Evolutionary conservation across 1,140 invertebrate genomes (phyloP), one percentile per base, ranked within the genome.

Genomic region (Magallana angulata): DNA sequence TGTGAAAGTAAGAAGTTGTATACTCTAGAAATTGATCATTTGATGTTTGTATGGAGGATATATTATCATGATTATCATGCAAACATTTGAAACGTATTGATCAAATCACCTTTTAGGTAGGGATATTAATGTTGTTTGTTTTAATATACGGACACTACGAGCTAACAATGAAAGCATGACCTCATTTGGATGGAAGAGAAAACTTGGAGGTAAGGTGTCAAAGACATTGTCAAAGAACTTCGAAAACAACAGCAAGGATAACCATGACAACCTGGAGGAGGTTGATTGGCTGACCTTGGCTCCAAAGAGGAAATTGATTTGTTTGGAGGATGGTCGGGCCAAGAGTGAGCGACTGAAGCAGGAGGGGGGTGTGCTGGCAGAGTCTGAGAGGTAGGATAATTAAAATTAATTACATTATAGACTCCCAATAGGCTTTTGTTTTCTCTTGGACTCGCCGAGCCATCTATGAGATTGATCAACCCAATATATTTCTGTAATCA

Each of bases 141-240:
- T 48, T 48, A 48, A 48, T 3, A 48, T 48, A 48, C 36, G 36
- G 36, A 48, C 5, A 4, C 36, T 48, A 48, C 36, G 36, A 48
- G 36, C 3, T 48, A 48, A 48, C 36, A 48, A 48, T n/a, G 60
- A 7, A n/a, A 24, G 7, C 24, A 91, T 92, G 91, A 92, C 91
- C 59, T 90, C 92, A 30, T 95, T 95, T 92, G 91, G 91, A 11
- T 95, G 94, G 94, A 95, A 94, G 83, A 90, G 93, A 82, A 95
- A 95, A 90, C 83, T 90, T 89, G 93, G 92, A 8, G 88, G 82
- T 16, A 91, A 90, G 12, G 91, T 94, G 4, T 87, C 86, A 16
- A 91, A 91, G 64, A 60, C 57, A 64, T 81, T 87, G 30, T 91
- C 91, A 9, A 48, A 64, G 68, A 86, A 91, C 11, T 94, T 94